Percentiles rank a stretch among this genome's conserved stretches.
Evolutionary conservation across 2,888 invertebrate species (phyloP).

Genomic region (Adelphocoris suturalis): DNA sequence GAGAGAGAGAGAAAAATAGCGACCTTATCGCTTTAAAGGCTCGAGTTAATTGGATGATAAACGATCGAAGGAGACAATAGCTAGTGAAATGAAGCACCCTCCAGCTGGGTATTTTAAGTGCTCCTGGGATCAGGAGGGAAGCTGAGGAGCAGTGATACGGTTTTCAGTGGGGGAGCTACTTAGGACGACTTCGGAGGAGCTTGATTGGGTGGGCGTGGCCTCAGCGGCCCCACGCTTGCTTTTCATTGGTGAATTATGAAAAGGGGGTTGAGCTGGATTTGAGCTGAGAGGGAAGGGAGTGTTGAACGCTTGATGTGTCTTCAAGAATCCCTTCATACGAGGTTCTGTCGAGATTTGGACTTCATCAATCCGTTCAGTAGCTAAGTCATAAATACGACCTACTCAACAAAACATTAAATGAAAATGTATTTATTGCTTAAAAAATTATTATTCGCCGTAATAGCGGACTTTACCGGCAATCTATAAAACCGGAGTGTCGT

Average conservation of each 20-base stretch:
- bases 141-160: conserved; percentile 26
- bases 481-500: background rate
- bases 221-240: background rate
- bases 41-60: conserved; percentile 59
- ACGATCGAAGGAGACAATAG: conserved; percentile 56
- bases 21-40: conserved; percentile 43
- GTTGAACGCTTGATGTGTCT: background rate
- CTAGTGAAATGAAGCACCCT: conserved; percentile 60
- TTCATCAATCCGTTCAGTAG: background rate
- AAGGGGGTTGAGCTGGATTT: conserved; percentile 10
- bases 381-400: background rate
- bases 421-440: background rate
- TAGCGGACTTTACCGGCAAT: background rate
- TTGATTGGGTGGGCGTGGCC: conserved; percentile 59
- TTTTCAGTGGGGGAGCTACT: conserved; percentile 40
- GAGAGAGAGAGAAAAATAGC: conserved; percentile 14
- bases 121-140: conserved; percentile 9
- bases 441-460: background rate
- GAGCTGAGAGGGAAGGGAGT: conserved; percentile 38
- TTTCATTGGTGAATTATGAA: conserved; percentile 43
- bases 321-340: background rate
- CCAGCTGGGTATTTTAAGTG: conserved; percentile 33
- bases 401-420: background rate
- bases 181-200: conserved; percentile 6
- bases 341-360: background rate